Percentiles rank a stretch among this genome's conserved stretches.
Conservation (phyloP, 2,888 invertebrate genomes). For the Rhimphoctona megacephalus region DNA sequence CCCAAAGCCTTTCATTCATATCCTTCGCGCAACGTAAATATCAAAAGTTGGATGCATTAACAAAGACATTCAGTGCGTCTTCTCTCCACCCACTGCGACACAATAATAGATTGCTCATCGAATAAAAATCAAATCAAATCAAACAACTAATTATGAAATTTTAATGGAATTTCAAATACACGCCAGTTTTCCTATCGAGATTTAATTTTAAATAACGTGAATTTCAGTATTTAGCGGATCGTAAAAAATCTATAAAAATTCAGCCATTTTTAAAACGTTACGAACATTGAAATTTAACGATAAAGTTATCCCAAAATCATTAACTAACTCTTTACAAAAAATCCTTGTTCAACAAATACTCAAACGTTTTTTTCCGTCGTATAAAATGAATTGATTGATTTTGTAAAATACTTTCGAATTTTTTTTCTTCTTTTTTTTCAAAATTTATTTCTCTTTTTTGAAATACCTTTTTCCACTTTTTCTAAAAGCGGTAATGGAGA, state of each 20-base stretch:
- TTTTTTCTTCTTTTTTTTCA: too few species aligned
- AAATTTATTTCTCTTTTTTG: too few species aligned
- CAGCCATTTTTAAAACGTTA: not conserved
- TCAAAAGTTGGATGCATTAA: constrained; percentile 51
- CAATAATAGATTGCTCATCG: constrained; percentile 37
- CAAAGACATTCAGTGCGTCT: constrained; percentile 12
- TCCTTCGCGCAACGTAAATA: constrained; percentile 41
- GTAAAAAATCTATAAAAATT: not conserved
- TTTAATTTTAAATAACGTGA: not conserved
- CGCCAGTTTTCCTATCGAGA: not conserved
- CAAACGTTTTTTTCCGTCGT: not conserved
- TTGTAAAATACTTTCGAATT: too few species aligned
- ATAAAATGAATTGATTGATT: too few species aligned
- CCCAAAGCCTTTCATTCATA: constrained; percentile 56
- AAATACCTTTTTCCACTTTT: too few species aligned
- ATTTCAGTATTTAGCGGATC: not conserved
- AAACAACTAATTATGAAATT: not conserved
- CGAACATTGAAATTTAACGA: too few species aligned
- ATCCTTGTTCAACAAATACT: too few species aligned
- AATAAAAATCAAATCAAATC: constrained; percentile 4
- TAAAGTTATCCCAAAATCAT: too few species aligned
- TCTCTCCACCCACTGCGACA: not conserved
- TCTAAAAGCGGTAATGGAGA: too few species aligned
- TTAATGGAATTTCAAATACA: not conserved
- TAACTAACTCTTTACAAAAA: too few species aligned